These are phyloP conservation scores for Chionodraco myersi DNA, from an alignment of 2,113 vertebrate species.

Conservation along the genomic window DNA sequence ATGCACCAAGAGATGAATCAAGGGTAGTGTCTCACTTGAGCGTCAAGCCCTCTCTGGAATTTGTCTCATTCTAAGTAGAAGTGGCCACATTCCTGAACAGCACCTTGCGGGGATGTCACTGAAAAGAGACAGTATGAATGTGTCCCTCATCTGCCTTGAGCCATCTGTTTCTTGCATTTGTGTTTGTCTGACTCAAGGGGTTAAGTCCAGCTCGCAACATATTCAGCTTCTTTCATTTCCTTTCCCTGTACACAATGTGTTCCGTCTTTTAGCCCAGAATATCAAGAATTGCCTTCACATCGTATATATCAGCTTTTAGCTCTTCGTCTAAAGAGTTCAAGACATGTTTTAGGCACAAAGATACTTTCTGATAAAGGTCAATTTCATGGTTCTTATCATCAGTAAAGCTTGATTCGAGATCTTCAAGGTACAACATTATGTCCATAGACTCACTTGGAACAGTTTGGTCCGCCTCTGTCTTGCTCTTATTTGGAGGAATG, in stretches of 20 bases:
- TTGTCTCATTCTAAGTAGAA: conserved; percentile 72
- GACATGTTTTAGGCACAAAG: too few species aligned
- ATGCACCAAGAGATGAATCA: conserved; percentile 72
- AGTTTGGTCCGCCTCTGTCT: neutral
- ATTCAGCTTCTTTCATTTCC: conserved; percentile 17
- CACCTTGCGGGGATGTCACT: conserved; percentile 73
- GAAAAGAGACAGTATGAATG: conserved; percentile 66
- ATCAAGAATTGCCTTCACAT: neutral
- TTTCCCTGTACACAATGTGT: conserved; percentile 7
- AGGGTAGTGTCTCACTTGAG: conserved; percentile 75
- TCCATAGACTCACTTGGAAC: neutral
- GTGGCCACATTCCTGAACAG: conserved; percentile 72
- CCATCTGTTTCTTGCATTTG: conserved; percentile 60
- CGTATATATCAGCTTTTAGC: neutral
- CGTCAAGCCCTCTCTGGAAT: conserved; percentile 74
- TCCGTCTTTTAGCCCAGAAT: conserved; percentile 6
- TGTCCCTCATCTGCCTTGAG: conserved; percentile 60
- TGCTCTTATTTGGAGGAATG: neutral
- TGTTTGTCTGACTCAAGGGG: conserved; percentile 55
- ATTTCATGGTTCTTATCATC: neutral
- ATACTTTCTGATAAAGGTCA: neutral
- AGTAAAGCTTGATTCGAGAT: neutral
- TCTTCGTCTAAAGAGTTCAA: neutral
- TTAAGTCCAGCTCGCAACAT: conserved; percentile 39
- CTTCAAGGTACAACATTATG: neutral